Percentiles rank a stretch among this genome's conserved stretches.
Evolutionary conservation across 2,113 vertebrate genomes (phyloP).

Genomic region (Mustelus asterias): DNA sequence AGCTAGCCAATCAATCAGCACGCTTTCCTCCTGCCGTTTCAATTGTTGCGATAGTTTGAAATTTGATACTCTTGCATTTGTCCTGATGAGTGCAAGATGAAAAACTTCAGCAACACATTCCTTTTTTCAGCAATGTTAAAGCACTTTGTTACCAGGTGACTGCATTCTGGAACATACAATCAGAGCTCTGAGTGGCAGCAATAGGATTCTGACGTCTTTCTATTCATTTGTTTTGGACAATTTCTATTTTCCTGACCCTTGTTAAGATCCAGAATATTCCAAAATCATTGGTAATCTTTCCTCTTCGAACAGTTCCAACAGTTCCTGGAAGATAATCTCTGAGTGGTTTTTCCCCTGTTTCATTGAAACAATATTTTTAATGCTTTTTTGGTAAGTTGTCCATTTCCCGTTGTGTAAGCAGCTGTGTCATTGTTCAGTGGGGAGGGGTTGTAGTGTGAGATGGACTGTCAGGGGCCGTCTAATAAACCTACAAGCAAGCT

Average conservation of each 20-base stretch:
- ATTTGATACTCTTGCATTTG: too few species aligned
- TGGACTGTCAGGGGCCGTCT: neutral
- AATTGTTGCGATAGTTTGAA: too few species aligned
- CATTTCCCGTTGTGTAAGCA: neutral
- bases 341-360: neutral
- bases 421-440: neutral
- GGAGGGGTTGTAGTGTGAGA: neutral
- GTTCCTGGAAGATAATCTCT: neutral
- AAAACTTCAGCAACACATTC: too few species aligned
- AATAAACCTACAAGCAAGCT: too few species aligned
- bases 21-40: too few species aligned
- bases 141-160: neutral
- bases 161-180: neutral
- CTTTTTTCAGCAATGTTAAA: too few species aligned
- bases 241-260: neutral
- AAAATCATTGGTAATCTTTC: neutral
- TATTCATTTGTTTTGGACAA: neutral
- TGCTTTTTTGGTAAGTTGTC: neutral
- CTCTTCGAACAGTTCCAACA: neutral
- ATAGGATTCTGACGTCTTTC: neutral
- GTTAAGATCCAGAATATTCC: neutral
- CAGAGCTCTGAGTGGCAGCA: neutral
- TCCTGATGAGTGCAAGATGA: too few species aligned
- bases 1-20: too few species aligned
- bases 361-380: neutral